Evolutionary conservation across 2,888 invertebrate species (phyloP).

Genomic region (Selenia dentaria): DNA sequence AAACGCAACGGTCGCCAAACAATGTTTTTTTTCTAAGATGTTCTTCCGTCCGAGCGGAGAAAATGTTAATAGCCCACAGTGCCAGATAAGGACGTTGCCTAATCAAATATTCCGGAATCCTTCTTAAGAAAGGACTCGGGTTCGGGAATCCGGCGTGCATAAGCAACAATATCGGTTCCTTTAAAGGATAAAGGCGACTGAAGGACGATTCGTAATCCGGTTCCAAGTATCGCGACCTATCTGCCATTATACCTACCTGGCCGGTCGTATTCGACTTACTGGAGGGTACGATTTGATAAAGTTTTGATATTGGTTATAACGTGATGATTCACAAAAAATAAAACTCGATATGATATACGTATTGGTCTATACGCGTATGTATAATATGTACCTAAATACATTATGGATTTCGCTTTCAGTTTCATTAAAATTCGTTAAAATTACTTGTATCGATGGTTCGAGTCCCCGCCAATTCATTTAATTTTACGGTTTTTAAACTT

Average conservation of each 20-base stretch:
- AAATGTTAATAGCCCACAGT: constrained; percentile 70
- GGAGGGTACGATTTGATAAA: too few species aligned
- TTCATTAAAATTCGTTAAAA: too few species aligned
- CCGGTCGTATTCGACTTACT: too few species aligned
- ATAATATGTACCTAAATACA: too few species aligned
- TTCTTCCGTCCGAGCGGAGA: constrained; percentile 48
- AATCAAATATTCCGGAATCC: constrained; percentile 78
- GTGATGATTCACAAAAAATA: too few species aligned
- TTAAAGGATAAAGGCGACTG: constrained; percentile 70
- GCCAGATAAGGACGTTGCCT: constrained; percentile 69
- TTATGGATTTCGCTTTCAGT: too few species aligned
- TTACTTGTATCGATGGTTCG: too few species aligned
- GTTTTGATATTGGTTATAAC: too few species aligned
- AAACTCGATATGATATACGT: too few species aligned
- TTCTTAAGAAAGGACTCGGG: constrained; percentile 64
- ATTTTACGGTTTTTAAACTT: too few species aligned
- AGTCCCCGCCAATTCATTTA: too few species aligned
- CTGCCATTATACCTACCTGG: constrained; percentile 30
- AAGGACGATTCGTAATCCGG: constrained; percentile 71
- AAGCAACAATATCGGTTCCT: constrained; percentile 75
- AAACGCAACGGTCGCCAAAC: constrained; percentile 46
- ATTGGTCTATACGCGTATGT: too few species aligned
- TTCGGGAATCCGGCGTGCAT: constrained; percentile 61
- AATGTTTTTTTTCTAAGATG: constrained; percentile 56
- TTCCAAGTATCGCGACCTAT: constrained; percentile 55